Percentiles rank a stretch among this genome's conserved stretches.
Conservation (phyloP, 2,113 vertebrate genomes). For the Heteronetta atricapilla region DNA sequence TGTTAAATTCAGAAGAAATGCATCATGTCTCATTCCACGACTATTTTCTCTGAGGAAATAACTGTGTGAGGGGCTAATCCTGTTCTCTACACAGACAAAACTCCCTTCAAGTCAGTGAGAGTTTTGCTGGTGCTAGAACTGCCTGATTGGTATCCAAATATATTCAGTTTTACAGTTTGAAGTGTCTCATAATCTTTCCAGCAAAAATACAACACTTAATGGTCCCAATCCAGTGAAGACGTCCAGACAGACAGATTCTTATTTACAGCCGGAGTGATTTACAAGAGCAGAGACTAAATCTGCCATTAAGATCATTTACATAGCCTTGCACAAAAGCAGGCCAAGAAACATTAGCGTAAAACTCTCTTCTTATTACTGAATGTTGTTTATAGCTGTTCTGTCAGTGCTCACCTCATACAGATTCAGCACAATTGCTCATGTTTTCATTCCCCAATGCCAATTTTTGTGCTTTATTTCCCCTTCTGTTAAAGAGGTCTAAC, state of each 20-base stretch:
- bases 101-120: background rate
- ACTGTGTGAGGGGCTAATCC: background rate
- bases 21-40: background rate
- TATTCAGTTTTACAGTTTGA: constrained; percentile 46
- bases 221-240: constrained; percentile 1
- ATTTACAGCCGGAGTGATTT: constrained; percentile 48
- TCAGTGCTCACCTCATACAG: background rate
- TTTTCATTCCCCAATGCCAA: constrained; percentile 9
- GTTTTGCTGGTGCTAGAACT: constrained; percentile 16
- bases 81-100: background rate
- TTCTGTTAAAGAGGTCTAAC: constrained; percentile 39
- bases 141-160: constrained; percentile 26
- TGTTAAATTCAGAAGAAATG: background rate
- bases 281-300: constrained; percentile 18
- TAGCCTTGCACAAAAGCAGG: constrained; percentile 10
- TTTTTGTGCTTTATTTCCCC: constrained; percentile 39
- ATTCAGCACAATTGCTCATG: constrained; percentile 12
- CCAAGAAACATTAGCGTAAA: constrained; percentile 21
- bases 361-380: background rate
- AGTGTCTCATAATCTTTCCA: constrained; percentile 40
- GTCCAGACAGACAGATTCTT: constrained; percentile 1
- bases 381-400: constrained; percentile 20
- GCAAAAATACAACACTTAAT: constrained; percentile 23
- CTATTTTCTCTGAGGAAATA: constrained; percentile 17
- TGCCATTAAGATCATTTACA: constrained; percentile 43